Conservation (phyloP, 2,113 vertebrate genomes). For the Scatophagus argus region DNA sequence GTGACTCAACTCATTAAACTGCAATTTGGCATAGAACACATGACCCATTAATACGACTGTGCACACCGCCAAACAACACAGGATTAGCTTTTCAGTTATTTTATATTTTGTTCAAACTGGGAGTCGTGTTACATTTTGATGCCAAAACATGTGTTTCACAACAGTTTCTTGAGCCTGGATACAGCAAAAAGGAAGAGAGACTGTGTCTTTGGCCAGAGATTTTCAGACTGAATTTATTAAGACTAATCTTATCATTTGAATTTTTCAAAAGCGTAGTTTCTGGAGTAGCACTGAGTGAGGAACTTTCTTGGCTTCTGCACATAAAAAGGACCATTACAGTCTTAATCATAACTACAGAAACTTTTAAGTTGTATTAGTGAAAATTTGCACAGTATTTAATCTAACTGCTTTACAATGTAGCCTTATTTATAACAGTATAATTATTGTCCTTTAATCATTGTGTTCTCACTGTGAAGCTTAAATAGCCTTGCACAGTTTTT, state of each 20-base stretch:
- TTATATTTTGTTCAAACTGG: constrained; percentile 35
- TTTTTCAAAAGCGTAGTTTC: constrained; percentile 19
- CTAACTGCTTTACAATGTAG: constrained; percentile 10
- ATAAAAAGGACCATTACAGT: constrained; percentile 36
- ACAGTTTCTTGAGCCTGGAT: not conserved
- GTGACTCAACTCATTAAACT: constrained; percentile 69
- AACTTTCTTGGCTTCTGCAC: constrained; percentile 12
- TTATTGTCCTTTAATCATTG: constrained; percentile 10
- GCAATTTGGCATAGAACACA: constrained; percentile 47
- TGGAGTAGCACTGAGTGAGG: not conserved
- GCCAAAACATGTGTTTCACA: not conserved
- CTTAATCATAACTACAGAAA: constrained; percentile 17
- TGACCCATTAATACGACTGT: constrained; percentile 51
- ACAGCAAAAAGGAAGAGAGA: not conserved
- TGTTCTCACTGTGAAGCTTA: constrained; percentile 8
- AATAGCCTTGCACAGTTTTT: not conserved
- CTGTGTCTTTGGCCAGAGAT: not conserved
- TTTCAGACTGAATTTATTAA: constrained; percentile 24
- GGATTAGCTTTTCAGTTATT: constrained; percentile 48
- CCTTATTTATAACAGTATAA: not conserved
- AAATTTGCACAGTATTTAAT: constrained; percentile 24
- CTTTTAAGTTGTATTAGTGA: constrained; percentile 11
- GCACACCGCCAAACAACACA: constrained; percentile 23
- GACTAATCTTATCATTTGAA: constrained; percentile 15
- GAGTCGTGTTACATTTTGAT: constrained; percentile 3